Conservation (phyloP, 2,113 vertebrate species). For the Burhinus bistriatus region DNA sequence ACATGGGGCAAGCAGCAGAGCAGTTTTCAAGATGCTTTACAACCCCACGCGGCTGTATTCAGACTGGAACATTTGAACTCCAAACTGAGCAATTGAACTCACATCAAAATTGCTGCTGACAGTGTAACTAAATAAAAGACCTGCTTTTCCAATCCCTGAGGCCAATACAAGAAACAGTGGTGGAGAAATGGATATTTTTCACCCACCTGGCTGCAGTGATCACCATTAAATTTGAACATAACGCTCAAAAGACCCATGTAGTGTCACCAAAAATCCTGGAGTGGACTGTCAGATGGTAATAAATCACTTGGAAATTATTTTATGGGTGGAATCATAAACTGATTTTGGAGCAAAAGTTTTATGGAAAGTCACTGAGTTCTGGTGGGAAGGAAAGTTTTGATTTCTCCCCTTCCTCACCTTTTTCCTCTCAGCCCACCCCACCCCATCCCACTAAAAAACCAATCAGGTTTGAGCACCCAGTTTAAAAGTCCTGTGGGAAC, state of each 20-base stretch:
- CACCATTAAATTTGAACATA: slow-evolving; percentile 17
- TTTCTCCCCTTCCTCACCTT: background rate
- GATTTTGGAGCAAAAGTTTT: background rate
- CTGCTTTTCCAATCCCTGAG: slow-evolving; percentile 31
- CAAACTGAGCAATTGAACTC: slow-evolving; percentile 48
- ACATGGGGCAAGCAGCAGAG: background rate
- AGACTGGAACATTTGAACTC: slow-evolving; percentile 23
- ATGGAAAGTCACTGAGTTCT: background rate
- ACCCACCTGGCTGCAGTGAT: slow-evolving; percentile 11
- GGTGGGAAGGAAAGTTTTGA: background rate
- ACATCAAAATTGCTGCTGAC: slow-evolving; percentile 40
- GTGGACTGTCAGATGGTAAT: background rate
- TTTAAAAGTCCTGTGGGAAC: background rate
- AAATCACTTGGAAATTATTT: background rate
- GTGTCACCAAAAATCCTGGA: slow-evolving; percentile 14
- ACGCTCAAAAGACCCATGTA: slow-evolving; percentile 10
- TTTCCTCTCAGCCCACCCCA: background rate
- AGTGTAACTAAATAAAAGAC: slow-evolving; percentile 45
- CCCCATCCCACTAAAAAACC: background rate
- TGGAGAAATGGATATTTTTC: slow-evolving; percentile 26
- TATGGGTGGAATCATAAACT: background rate
- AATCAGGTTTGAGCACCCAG: background rate
- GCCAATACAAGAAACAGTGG: slow-evolving; percentile 23
- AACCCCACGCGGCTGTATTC: background rate
- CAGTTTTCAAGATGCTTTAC: background rate